Base-by-base conservation (phyloP, 64 coral and sea anemone species). In the Hydrozoanthus tunicans region DNA sequence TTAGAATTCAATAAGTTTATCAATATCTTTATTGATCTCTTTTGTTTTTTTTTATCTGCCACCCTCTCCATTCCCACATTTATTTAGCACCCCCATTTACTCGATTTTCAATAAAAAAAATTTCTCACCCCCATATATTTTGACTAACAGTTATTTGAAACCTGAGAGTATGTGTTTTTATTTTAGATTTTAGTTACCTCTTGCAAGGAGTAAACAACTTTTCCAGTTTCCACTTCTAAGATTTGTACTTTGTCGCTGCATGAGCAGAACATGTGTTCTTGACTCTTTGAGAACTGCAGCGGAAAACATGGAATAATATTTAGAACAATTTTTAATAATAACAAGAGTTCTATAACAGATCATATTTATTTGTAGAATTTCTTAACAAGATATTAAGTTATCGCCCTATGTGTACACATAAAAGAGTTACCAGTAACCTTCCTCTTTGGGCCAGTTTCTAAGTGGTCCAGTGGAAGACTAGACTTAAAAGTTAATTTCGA, bases 231-330 rank as follows among this genome's bases (percentile, higher is more conserved):
- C 20, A 98, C 78, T 73, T 95, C 15, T 54, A 98, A 66, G 59
- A 98, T 86, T 75, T 98, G 91, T 83, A 98, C 81, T 61, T 93
- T 98, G 64, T 98, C 96, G 79, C 77, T 91, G 71, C 96, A 98
- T n/a, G 88, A 79, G 81, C 96, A 98, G 57, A 98, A 95, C n/a
- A 98, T 77, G 51, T 95, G 86, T 6, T 95, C 91, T 77, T 98
- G 90, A 76, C 77, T 85, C 3, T 83, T 90, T 15, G 96, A 98
- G 79, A 98, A 98, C 96, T 98, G 82, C 7, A 91, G 61, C 64
- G 51, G 62, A 59, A 75, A 66, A 66, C 12, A 66, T 5, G 13
- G 8, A 63, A 0, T 58, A 56, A 20, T 58, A 60, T 64, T 20
- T 9, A 77, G 7, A 51, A 51, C 43, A 7, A 76, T 10, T 43